Percentiles rank a stretch among this genome's conserved stretches.
Evolutionary conservation across 37 sponge, comb jelly and placozoan species (phyloP).

Genomic region (Haliclona indistincta): DNA sequence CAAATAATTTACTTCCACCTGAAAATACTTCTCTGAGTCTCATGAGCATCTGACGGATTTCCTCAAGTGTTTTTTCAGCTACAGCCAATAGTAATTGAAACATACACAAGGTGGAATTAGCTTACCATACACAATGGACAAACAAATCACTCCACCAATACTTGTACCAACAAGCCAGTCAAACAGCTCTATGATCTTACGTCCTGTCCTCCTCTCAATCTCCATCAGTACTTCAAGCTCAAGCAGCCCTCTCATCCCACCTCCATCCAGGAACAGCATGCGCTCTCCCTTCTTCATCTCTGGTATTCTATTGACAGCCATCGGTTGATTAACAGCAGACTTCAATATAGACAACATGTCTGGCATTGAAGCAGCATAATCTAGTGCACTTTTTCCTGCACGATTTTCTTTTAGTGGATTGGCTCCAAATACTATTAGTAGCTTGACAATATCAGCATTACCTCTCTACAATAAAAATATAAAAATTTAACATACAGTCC

Average conservation of each 20-base stretch:
- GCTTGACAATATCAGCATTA: too few relatives aligned
- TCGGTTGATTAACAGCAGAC: too few relatives aligned
- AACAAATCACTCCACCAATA: constrained; percentile 32
- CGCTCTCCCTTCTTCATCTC: constrained; percentile 30
- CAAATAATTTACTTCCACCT: too few relatives aligned
- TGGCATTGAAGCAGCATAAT: too few relatives aligned
- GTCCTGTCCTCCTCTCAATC: constrained; percentile 16
- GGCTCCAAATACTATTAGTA: too few relatives aligned
- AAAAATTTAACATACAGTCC: too few relatives aligned
- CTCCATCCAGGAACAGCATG: constrained; percentile 37
- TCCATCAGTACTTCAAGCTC: constrained; percentile 30
- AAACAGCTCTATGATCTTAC: constrained; percentile 35
- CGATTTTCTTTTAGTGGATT: too few relatives aligned
- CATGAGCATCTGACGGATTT: constrained; percentile 40
- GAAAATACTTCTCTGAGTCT: constrained; percentile 53
- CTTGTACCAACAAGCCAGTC: constrained; percentile 44
- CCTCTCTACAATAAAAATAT: too few relatives aligned
- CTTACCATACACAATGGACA: constrained; percentile 23
- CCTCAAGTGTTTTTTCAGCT: constrained; percentile 13
- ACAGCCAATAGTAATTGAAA: too few relatives aligned
- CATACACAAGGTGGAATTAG: background rate
- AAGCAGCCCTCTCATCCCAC: constrained; percentile 32
- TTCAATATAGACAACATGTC: too few relatives aligned
- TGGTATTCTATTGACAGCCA: too few relatives aligned
- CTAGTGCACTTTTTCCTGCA: too few relatives aligned